phyloP scores from a whole-genome alignment of 2,888 invertebrate genomes.

The Drosophila niveifrons region DNA sequence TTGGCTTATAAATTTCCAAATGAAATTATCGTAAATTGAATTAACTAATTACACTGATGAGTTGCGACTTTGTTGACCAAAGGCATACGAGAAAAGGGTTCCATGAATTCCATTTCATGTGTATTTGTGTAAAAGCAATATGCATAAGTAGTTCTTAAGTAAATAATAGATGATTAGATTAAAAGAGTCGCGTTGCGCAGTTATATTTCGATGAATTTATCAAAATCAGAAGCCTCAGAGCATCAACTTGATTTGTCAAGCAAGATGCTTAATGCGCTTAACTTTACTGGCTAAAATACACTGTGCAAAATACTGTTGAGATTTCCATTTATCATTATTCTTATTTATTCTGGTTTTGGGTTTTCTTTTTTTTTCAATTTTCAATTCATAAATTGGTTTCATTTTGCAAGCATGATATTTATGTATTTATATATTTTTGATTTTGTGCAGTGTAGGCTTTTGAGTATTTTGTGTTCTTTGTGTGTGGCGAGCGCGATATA shows the following conservation, averaged over 20 bases:
- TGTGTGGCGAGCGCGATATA: constrained; percentile 23
- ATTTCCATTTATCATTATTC: no score
- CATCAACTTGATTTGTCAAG: constrained; percentile 14
- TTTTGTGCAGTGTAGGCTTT: constrained; percentile 31
- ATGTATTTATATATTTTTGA: neutral
- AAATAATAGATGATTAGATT: constrained; percentile 21
- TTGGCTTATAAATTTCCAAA: constrained; percentile 58
- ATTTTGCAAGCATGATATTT: neutral
- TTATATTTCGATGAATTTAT: constrained; percentile 18
- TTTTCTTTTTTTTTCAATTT: no score
- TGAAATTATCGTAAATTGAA: constrained; percentile 69
- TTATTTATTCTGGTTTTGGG: no score
- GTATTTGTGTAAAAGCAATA: neutral
- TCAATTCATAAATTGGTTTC: neutral
- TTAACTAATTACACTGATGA: constrained; percentile 70
- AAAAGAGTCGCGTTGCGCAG: neutral
- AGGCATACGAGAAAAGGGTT: no score
- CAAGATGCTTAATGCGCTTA: constrained; percentile 50
- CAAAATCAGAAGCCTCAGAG: constrained; percentile 13
- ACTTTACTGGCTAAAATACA: constrained; percentile 11
- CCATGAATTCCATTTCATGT: no score
- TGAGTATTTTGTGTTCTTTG: constrained; percentile 12
- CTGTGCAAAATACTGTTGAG: neutral
- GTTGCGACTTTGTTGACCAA: constrained; percentile 4
- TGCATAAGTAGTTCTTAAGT: constrained; percentile 15